Evolutionary conservation across 2,888 invertebrate genomes (phyloP).

Genomic region (Microplitis manilae): DNA sequence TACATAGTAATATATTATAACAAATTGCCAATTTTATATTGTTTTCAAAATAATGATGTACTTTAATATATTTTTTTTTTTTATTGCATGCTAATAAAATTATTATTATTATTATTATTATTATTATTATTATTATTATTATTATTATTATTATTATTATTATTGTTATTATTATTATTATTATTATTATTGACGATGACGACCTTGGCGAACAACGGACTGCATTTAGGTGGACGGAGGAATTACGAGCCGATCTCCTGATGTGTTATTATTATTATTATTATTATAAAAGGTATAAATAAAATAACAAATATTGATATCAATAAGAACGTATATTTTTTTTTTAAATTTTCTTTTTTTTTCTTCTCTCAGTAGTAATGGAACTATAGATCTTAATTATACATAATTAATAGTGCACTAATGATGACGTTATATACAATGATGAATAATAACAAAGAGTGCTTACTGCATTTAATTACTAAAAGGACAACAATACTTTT

Average conservation of each 20-base stretch:
- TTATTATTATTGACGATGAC: no score
- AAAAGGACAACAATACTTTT: constrained; percentile 56
- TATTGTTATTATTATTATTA: not conserved
- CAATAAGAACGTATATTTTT: constrained; percentile 69
- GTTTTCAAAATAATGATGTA: not conserved
- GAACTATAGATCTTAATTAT: constrained; percentile 67
- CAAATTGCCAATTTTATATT: not conserved
- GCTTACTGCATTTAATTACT: constrained; percentile 41
- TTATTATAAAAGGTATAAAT: constrained; percentile 8
- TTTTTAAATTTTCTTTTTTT: constrained; percentile 50
- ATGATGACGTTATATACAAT: constrained; percentile 70
- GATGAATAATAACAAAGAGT: constrained; percentile 68
- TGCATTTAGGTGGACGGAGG: no score
- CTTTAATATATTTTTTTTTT: not conserved
- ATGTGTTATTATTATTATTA: no score
- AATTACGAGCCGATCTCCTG: no score
- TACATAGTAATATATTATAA: no score
- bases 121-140: not conserved
- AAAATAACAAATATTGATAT: constrained; percentile 53
- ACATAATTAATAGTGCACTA: constrained; percentile 67
- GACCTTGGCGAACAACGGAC: no score
- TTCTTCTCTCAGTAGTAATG: constrained; percentile 64
- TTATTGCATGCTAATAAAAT: not conserved
- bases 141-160: constrained; percentile 3
- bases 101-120: no score